Percentiles rank a stretch among this genome's conserved stretches.
Evolutionary conservation across 1,140 invertebrate genomes (phyloP).

Genomic region (Piezodorus guildinii): DNA sequence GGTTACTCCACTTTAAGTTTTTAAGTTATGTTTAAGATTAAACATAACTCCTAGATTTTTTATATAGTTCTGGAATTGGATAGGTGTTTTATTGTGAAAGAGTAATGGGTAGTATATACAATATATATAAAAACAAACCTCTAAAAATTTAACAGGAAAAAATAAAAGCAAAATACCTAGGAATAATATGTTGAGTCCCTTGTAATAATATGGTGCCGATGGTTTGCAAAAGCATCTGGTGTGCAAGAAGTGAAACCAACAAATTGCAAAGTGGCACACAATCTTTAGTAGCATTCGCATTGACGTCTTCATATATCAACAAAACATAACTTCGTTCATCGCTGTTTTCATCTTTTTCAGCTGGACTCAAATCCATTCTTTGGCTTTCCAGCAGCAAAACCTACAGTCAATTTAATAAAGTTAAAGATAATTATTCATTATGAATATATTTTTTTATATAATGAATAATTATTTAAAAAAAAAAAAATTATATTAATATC

Average conservation of each 20-base stretch:
- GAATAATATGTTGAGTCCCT: constrained; percentile 40
- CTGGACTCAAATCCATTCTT: constrained; percentile 33
- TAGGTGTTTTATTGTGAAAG: too few species aligned
- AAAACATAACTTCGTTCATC: constrained; percentile 79
- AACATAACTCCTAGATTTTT: too few species aligned
- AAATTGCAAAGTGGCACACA: constrained; percentile 70
- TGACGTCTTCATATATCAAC: constrained; percentile 69
- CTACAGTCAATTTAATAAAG: constrained; percentile 33
- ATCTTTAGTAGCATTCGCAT: constrained; percentile 51
- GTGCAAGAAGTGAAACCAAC: constrained; percentile 75
- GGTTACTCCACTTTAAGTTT: too few species aligned
- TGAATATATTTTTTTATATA: too few species aligned
- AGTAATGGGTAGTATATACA: too few species aligned
- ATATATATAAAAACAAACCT: neutral
- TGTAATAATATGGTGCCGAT: constrained; percentile 74
- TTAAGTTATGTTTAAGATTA: too few species aligned
- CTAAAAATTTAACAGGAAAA: neutral
- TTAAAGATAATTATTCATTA: too few species aligned
- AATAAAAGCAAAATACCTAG: constrained; percentile 35
- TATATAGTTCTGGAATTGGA: too few species aligned
- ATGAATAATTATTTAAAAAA: too few species aligned
- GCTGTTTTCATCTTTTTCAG: constrained; percentile 30
- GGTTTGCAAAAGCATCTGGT: constrained; percentile 83
- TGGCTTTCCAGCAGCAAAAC: constrained; percentile 57
- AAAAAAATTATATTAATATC: too few species aligned